Conservation (phyloP, 1,140 invertebrate species). For the Eulimnadia texana region DNA sequence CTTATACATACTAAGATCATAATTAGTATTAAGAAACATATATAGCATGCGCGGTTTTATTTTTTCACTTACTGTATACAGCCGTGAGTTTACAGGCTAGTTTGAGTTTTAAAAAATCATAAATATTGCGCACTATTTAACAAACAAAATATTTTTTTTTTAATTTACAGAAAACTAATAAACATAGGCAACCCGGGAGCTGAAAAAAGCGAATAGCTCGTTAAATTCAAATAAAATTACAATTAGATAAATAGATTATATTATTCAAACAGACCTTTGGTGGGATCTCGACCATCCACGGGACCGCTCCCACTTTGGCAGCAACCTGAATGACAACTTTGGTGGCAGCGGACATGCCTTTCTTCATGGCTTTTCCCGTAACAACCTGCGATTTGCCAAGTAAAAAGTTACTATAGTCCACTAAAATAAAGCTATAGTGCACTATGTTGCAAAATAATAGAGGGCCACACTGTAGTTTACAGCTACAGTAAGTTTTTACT, state of each 20-base stretch:
- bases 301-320: neutral
- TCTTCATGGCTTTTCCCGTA: slow-evolving; percentile 77
- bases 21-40: too few species aligned
- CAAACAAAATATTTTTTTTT: too few species aligned
- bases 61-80: slow-evolving; percentile 31
- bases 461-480: too few species aligned
- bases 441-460: neutral
- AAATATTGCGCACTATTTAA: too few species aligned
- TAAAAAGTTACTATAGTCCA: too few species aligned
- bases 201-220: too few species aligned
- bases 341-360: slow-evolving; percentile 40
- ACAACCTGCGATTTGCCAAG: slow-evolving; percentile 45
- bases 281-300: neutral
- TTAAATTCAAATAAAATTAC: neutral
- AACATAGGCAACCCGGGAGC: too few species aligned
- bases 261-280: neutral
- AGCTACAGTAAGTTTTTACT: too few species aligned
- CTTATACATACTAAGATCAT: too few species aligned
- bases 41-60: too few species aligned
- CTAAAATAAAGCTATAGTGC: neutral
- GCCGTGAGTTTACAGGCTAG: slow-evolving; percentile 42
- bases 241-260: neutral
- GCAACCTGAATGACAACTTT: slow-evolving; percentile 42
- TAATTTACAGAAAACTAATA: too few species aligned
- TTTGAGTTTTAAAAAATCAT: slow-evolving; percentile 31